These are phyloP conservation scores for Spodoptera litura DNA, from an alignment of 1,140 invertebrate genomes.

Conservation along the genomic window DNA sequence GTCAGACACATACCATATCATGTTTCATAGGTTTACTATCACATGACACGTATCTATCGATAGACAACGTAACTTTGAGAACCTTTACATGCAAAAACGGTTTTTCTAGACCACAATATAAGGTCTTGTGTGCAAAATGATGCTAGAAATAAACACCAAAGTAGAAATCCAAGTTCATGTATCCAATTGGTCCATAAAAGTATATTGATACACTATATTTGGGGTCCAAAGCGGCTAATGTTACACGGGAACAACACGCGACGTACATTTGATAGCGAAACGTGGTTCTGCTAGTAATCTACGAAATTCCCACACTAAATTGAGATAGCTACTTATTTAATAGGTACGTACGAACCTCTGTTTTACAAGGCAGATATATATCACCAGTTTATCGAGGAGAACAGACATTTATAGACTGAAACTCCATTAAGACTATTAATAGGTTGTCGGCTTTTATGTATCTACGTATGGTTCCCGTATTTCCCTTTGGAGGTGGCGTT, in stretches of 20 bases:
- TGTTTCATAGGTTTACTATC: no score
- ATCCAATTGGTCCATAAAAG: background rate
- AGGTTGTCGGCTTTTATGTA: slow-evolving; percentile 45
- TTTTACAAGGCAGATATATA: slow-evolving; percentile 43
- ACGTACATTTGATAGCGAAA: background rate
- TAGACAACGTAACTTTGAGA: no score
- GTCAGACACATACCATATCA: no score
- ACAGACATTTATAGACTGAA: slow-evolving; percentile 46
- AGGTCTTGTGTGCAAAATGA: no score
- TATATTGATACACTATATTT: slow-evolving; percentile 9
- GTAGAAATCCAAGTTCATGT: background rate
- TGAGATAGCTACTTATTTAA: slow-evolving; percentile 27
- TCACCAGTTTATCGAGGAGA: slow-evolving; percentile 44
- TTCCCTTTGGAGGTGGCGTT: slow-evolving; percentile 27
- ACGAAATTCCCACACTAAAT: slow-evolving; percentile 17
- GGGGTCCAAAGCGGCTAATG: slow-evolving; percentile 7
- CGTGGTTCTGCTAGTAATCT: background rate
- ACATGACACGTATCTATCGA: no score
- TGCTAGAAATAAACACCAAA: no score
- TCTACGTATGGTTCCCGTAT: slow-evolving; percentile 27
- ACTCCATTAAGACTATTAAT: slow-evolving; percentile 48
- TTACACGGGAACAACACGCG: slow-evolving; percentile 5
- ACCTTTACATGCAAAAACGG: no score
- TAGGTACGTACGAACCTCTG: slow-evolving; percentile 9
- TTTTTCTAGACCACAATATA: no score